phyloP scores from a whole-genome alignment of 2,113 vertebrate species.

The Anarhynchus alexandrinus region DNA sequence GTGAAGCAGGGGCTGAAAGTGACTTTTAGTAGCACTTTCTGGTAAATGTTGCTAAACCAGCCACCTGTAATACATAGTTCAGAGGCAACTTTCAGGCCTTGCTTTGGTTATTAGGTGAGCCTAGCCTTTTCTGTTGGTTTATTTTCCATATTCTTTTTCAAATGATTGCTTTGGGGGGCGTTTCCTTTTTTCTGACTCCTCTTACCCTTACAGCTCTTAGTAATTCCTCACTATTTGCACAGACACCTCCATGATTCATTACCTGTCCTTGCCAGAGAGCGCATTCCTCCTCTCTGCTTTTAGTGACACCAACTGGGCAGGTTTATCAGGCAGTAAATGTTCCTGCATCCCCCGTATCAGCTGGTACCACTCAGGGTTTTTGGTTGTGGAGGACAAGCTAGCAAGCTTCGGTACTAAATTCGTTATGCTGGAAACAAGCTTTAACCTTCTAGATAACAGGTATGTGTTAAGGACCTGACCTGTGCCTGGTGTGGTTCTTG shows the following conservation, averaged over 20 bases:
- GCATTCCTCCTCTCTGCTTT: neutral
- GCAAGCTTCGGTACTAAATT: neutral
- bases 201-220: neutral
- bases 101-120: neutral
- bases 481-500: neutral
- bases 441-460: neutral
- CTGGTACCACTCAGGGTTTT: neutral
- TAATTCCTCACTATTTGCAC: neutral
- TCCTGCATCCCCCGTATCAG: neutral
- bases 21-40: neutral
- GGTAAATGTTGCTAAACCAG: neutral
- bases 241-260: neutral
- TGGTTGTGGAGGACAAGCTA: neutral
- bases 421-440: neutral
- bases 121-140: neutral
- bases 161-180: neutral
- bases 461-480: neutral
- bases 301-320: neutral
- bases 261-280: neutral
- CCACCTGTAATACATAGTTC: neutral
- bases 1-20: neutral
- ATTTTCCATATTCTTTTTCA: neutral
- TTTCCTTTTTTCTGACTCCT: neutral
- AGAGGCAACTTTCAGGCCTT: neutral
- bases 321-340: neutral